These are phyloP conservation scores for Zygogramma bicolorata DNA, from an alignment of 2,888 invertebrate species.

Conservation along the genomic window DNA sequence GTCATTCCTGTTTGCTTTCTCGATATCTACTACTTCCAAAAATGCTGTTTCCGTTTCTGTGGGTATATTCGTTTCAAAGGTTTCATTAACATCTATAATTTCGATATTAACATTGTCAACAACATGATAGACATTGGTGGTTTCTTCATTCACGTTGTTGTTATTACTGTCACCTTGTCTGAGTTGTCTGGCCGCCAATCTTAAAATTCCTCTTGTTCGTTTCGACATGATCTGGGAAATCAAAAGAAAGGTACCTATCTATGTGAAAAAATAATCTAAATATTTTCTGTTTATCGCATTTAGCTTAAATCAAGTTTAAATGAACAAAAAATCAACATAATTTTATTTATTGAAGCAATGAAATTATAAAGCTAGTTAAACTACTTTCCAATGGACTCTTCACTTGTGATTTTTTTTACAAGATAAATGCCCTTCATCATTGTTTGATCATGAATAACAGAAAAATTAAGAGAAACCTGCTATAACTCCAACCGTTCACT, in stretches of 20 bases:
- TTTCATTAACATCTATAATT: not conserved
- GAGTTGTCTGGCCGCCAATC: not conserved
- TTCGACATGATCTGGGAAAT: not conserved
- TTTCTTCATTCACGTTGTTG: not conserved
- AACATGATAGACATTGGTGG: too few relatives aligned
- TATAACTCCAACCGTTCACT: not conserved
- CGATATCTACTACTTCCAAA: not conserved
- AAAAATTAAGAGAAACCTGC: not conserved
- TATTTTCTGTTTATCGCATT: slow-evolving; percentile 9
- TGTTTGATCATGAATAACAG: not conserved
- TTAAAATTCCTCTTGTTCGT: not conserved
- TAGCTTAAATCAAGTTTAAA: slow-evolving; percentile 8
- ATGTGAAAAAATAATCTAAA: not conserved
- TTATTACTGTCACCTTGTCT: not conserved
- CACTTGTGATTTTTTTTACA: not conserved
- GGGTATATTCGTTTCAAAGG: not conserved
- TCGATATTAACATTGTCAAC: not conserved
- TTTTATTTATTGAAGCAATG: slow-evolving; percentile 7
- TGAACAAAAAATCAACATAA: slow-evolving; percentile 12
- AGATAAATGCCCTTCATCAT: not conserved
- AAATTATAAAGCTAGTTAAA: slow-evolving; percentile 12
- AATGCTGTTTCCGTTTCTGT: not conserved
- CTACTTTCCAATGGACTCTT: not conserved
- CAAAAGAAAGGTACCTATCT: not conserved
- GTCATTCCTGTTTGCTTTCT: not conserved